These are phyloP conservation scores for Oncorhynchus clarkii DNA, from an alignment of 2,113 vertebrate genomes.

Conservation along the genomic window DNA sequence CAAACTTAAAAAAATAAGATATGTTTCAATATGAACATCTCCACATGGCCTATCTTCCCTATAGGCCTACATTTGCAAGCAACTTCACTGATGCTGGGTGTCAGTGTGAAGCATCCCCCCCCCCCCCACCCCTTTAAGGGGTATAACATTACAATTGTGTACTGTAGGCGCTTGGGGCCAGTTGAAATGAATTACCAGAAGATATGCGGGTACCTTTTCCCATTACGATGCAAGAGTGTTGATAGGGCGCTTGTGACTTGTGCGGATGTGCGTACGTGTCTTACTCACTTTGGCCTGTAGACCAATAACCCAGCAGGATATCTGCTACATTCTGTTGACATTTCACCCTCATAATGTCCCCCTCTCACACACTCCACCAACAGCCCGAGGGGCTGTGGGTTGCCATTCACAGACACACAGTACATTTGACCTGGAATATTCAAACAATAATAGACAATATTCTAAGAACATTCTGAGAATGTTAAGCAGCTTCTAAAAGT, in stretches of 20 bases:
- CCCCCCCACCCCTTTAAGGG: too few relatives aligned
- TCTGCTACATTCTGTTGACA: conserved; percentile 38
- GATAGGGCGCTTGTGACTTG: conserved; percentile 35
- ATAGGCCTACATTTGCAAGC: too few relatives aligned
- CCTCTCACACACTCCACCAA: conserved; percentile 14
- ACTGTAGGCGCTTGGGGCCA: too few relatives aligned
- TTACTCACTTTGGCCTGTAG: conserved; percentile 47
- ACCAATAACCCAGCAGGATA: conserved; percentile 37
- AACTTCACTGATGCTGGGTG: too few relatives aligned
- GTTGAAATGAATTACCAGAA: too few relatives aligned
- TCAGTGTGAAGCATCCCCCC: too few relatives aligned
- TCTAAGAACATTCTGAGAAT: neutral
- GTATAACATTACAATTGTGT: too few relatives aligned
- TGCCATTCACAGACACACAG: neutral
- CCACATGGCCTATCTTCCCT: too few relatives aligned
- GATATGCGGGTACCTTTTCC: conserved; percentile 4
- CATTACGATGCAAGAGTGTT: conserved; percentile 30
- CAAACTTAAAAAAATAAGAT: too few relatives aligned
- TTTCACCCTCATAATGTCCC: conserved; percentile 49
- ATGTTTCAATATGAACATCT: too few relatives aligned
- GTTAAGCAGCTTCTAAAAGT: neutral
- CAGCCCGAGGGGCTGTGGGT: neutral
- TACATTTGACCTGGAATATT: too few relatives aligned
- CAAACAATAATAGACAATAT: too few relatives aligned
- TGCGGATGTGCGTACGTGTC: conserved; percentile 43